Evolutionary conservation across 2,797 vertebrate species (phyloP), one percentile per base, ranked within the genome.

Genomic region (Antrozous pallidus): DNA sequence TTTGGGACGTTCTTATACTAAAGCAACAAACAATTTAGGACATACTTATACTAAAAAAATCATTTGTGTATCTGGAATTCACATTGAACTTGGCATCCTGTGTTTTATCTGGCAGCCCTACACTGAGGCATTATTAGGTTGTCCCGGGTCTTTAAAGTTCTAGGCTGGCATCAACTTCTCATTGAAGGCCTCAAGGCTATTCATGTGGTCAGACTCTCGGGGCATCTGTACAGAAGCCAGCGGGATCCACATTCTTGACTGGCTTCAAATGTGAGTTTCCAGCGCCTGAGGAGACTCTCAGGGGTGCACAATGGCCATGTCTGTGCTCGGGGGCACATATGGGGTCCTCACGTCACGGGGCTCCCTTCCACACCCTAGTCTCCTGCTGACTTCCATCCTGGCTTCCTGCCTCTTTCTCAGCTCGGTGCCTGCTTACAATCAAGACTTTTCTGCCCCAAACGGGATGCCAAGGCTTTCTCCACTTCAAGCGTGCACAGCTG

Each of bases 401-500:
- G n/a, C 65, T 67, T n/a, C 47, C 16, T 7, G 6, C 5, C 47
- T 89, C 38, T 17, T 47, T 20, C 54, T 24, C 28, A n/a, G 33
- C 45, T 22, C 6, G 2, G 51, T 2, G 1, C 69, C 56, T 47
- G 70, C 56, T 31, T 85, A 61, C 12, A 12, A 36, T 75, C 47
- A 40, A 91, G 67, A 4, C 40, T 71, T 69, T 22, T 63, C 71
- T 65, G 28, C 49, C 42, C 51, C 33, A 71, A 51, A 70, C 42
- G 42, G 31, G 94, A 95, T 5, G 36, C 38, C 81, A 91, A 78
- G 0, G 38, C 83, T 94, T 93, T 95, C 88, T 88, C 67, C 1
- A 20, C 83, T 88, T 96, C 92, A 82, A 61, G 4, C 26, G 71
- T 75, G 49, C 93, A 91, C 84, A 90, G 93, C 97, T 97, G 97